A percentile compares a stretch with the other conserved stretches of the same genome.
phyloP scores from a whole-genome alignment of 2,113 vertebrate genomes.

The Cairina moschata region DNA sequence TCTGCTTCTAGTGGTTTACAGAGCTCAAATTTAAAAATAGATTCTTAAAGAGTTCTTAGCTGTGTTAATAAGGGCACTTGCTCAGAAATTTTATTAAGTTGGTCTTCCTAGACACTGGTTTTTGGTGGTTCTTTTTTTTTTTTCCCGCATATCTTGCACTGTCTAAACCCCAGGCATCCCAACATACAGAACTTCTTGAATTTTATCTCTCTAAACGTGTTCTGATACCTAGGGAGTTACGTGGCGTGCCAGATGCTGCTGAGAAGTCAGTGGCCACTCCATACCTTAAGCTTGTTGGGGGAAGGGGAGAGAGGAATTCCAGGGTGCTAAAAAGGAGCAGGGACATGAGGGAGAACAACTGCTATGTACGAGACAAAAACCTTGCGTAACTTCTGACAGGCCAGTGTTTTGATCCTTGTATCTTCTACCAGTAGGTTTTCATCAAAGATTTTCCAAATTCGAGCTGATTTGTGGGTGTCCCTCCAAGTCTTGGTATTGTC shows the following conservation, averaged over 20 bases:
- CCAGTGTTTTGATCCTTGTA: neutral
- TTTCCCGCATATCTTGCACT: fast-evolving
- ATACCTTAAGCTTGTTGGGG: neutral
- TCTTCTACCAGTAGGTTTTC: neutral
- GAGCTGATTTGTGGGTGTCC: neutral
- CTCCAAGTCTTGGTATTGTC: neutral
- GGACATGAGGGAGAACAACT: neutral
- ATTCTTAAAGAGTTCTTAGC: neutral
- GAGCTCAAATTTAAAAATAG: neutral
- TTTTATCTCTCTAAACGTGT: neutral
- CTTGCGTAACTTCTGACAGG: neutral
- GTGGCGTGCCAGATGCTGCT: neutral
- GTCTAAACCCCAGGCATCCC: neutral
- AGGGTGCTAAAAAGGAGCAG: no score
- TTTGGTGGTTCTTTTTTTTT: neutral
- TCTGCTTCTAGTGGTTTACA: neutral
- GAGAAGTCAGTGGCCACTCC: neutral
- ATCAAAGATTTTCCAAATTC: neutral
- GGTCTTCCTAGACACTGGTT: neutral
- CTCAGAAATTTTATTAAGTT: neutral
- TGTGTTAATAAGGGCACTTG: neutral
- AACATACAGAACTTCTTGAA: neutral
- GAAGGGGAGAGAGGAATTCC: neutral
- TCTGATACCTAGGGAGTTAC: neutral
- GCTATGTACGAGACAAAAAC: neutral